These are phyloP conservation scores for Apostichopus leukothele DNA, from an alignment of 53 echinoderm and acorn worm species.

Conservation along the genomic window DNA sequence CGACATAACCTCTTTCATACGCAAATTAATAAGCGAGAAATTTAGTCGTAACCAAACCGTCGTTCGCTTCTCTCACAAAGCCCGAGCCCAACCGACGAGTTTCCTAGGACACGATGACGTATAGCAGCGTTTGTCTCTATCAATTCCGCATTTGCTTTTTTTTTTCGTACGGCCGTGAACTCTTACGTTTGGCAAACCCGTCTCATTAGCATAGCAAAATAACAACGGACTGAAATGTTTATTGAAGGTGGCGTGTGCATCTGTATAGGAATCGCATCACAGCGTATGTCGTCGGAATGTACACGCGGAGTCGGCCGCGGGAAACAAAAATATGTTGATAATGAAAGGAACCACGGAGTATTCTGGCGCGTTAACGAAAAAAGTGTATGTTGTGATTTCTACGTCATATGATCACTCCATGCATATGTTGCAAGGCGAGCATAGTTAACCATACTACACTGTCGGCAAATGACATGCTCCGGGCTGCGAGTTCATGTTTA, in stretches of 20 bases:
- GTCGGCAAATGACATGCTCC: no score
- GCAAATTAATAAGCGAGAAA: constrained; percentile 39
- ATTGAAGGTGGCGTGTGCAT: background rate
- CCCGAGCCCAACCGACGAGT: constrained; percentile 8
- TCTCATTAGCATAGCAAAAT: constrained; percentile 39
- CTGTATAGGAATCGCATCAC: background rate
- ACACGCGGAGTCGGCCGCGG: background rate
- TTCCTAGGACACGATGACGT: constrained; percentile 46
- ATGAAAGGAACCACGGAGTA: background rate
- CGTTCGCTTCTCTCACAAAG: background rate
- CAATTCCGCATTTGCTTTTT: constrained; percentile 19
- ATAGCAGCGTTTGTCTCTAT: constrained; percentile 15
- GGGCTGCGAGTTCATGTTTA: no score
- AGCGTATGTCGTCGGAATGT: background rate
- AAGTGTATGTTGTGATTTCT: no score
- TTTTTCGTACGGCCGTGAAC: constrained; percentile 22
- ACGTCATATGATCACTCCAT: no score
- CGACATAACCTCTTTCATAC: constrained; percentile 28
- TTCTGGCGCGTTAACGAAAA: no score
- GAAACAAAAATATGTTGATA: background rate
- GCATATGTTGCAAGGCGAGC: no score
- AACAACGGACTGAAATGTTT: constrained; percentile 18
- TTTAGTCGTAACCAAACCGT: constrained; percentile 30
- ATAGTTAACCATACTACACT: no score
- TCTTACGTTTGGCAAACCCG: background rate